Evolutionary conservation across 2,113 vertebrate genomes (phyloP).

Genomic region (Forbesichthys agassizii): DNA sequence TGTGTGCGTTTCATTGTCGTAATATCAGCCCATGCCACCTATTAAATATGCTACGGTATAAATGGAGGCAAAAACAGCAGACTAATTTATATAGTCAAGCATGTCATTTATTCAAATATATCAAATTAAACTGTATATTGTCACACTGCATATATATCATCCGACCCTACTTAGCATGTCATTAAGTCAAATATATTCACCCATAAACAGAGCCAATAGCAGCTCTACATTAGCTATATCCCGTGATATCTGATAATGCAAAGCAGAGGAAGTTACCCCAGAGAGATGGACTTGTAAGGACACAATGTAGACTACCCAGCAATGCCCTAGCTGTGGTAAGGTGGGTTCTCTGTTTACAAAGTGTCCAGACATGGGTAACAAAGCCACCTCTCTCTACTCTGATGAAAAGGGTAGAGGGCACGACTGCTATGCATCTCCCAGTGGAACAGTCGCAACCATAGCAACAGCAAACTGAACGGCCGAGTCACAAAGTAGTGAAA

Average conservation of each 20-base stretch:
- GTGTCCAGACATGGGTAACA: conserved; percentile 26
- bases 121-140: no score
- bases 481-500: conserved; percentile 36
- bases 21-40: no score
- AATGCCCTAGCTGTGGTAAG: neutral
- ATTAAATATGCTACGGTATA: no score
- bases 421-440: conserved; percentile 41
- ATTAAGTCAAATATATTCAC: no score
- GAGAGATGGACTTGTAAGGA: neutral
- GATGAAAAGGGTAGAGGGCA: conserved; percentile 15
- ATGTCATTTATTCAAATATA: no score
- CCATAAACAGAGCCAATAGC: no score
- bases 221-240: neutral
- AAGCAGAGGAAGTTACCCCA: neutral
- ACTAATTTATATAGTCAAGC: no score
- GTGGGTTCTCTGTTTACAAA: conserved; percentile 5
- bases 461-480: conserved; percentile 37
- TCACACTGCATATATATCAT: no score
- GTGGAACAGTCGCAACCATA: conserved; percentile 46
- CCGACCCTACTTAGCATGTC: neutral
- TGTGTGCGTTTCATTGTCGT: no score
- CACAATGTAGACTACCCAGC: neutral
- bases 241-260: neutral
- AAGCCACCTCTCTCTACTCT: conserved; percentile 4
- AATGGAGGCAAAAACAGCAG: no score